Conservation (phyloP, 2,113 vertebrate species). For the Campylomormyrus numenius region DNA sequence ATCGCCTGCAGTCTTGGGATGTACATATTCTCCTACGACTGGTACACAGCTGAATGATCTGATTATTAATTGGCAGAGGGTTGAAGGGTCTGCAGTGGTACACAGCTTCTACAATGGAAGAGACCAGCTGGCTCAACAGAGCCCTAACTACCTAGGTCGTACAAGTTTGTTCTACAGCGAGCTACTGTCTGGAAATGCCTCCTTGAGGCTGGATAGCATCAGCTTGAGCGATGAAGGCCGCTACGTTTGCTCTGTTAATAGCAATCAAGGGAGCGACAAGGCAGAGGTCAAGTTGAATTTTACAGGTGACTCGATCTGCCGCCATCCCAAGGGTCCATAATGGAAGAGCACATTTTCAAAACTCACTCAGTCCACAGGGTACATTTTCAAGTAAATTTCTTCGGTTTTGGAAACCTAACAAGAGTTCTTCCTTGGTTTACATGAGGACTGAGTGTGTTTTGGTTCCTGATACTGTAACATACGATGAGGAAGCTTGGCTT, state of each 20-base stretch:
- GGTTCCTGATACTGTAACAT: neutral
- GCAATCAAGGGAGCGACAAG: constrained; percentile 27
- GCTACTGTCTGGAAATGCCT: constrained; percentile 36
- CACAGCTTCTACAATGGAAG: constrained; percentile 38
- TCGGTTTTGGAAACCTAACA: neutral
- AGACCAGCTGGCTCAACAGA: constrained; percentile 32
- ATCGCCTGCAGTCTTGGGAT: constrained; percentile 25
- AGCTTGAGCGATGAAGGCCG: constrained; percentile 13
- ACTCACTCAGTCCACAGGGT: neutral
- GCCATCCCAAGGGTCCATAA: neutral
- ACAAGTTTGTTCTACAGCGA: constrained; percentile 24
- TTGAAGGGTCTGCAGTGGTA: constrained; percentile 21
- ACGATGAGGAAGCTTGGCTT: neutral
- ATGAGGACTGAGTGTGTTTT: neutral
- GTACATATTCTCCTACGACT: constrained; percentile 25
- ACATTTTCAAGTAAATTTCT: neutral
- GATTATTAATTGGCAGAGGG: constrained; percentile 41
- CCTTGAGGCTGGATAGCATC: constrained; percentile 25
- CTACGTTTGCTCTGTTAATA: constrained; percentile 37
- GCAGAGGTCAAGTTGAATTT: constrained; percentile 30
- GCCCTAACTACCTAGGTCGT: constrained; percentile 13
- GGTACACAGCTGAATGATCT: neutral
- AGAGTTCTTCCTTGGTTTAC: neutral
- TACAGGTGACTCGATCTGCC: constrained; percentile 30
- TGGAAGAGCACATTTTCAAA: neutral